Evolutionary conservation across 1,140 invertebrate species (phyloP).

Genomic region (Eurosta solidaginis): DNA sequence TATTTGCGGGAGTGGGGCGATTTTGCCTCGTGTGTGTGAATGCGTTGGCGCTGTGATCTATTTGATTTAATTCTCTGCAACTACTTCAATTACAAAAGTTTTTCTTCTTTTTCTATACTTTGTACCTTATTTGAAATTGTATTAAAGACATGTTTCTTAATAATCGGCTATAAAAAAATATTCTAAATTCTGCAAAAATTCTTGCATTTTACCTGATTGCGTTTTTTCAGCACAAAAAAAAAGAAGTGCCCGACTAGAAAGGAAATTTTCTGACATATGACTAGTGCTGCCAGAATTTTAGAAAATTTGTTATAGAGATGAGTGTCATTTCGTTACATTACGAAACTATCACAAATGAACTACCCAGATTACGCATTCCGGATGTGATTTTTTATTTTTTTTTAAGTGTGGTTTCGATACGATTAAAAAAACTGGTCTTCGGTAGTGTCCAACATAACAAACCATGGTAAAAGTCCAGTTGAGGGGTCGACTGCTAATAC

Average conservation of each 20-base stretch:
- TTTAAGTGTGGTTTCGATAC: too few relatives aligned
- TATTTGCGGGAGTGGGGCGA: too few relatives aligned
- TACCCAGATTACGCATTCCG: too few relatives aligned
- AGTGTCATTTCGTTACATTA: too few relatives aligned
- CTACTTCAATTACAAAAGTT: background rate
- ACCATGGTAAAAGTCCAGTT: too few relatives aligned
- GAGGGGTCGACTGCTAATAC: too few relatives aligned
- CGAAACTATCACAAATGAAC: too few relatives aligned
- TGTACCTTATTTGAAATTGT: background rate
- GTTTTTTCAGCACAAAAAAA: constrained; percentile 2
- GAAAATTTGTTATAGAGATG: too few relatives aligned
- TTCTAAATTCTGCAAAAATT: background rate
- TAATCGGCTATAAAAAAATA: background rate
- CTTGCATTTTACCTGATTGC: background rate
- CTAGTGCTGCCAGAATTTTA: background rate
- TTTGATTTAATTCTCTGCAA: background rate
- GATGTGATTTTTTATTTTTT: background rate
- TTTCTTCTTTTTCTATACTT: background rate
- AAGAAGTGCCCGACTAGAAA: background rate
- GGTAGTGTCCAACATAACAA: too few relatives aligned
- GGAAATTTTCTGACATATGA: constrained; percentile 25
- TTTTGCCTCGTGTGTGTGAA: background rate
- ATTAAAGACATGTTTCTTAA: background rate
- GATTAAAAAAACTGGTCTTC: too few relatives aligned
- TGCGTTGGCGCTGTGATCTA: constrained; percentile 5